Percentiles rank a stretch among this genome's conserved stretches.
These are phyloP conservation scores for Muscina levida DNA, from an alignment of 2,888 invertebrate genomes.

Conservation along the genomic window DNA sequence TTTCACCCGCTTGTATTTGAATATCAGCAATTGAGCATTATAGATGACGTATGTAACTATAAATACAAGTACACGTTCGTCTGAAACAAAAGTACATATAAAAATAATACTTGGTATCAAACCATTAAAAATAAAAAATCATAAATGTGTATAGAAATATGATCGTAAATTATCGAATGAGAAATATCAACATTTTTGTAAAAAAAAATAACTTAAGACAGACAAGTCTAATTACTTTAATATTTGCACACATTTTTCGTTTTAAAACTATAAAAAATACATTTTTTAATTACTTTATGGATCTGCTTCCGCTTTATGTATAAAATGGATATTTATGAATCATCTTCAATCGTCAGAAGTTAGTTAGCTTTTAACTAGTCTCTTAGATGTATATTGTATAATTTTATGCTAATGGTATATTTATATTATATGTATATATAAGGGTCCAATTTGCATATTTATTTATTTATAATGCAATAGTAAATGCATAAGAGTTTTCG, in stretches of 20 bases:
- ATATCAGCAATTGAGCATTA: slow-evolving; percentile 52
- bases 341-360: slow-evolving; percentile 67
- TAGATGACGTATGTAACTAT: slow-evolving; percentile 1
- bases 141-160: slow-evolving; percentile 12
- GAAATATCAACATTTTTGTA: slow-evolving; percentile 40
- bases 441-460: slow-evolving; percentile 72
- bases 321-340: slow-evolving; percentile 63
- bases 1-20: slow-evolving; percentile 28
- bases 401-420: slow-evolving; percentile 74
- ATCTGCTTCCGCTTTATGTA: slow-evolving; percentile 50
- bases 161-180: slow-evolving; percentile 11
- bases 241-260: slow-evolving; percentile 64
- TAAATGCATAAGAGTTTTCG: slow-evolving; percentile 76
- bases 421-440: slow-evolving; percentile 72
- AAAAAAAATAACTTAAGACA: slow-evolving; percentile 39
- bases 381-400: slow-evolving; percentile 77
- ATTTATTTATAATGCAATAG: slow-evolving; percentile 71
- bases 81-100: slow-evolving; percentile 21
- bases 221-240: slow-evolving; percentile 51
- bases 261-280: slow-evolving; percentile 60
- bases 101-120: slow-evolving; percentile 37
- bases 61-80: not conserved
- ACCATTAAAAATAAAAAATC: slow-evolving; percentile 1
- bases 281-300: slow-evolving; percentile 59
- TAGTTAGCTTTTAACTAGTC: slow-evolving; percentile 72